phyloP scores from a whole-genome alignment of 1,140 invertebrate species.

The Tetramorium alpestre region DNA sequence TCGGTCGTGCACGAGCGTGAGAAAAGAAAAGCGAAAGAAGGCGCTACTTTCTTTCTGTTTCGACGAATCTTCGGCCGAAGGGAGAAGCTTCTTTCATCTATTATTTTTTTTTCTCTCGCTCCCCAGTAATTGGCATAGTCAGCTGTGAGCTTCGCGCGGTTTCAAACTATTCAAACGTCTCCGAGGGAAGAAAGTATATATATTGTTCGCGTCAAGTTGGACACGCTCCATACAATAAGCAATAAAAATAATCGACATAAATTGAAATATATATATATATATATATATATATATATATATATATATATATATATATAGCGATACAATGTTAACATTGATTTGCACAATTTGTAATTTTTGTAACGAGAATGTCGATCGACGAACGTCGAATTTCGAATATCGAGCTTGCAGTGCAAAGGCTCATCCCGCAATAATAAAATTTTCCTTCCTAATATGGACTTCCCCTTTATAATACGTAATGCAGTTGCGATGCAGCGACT shows the following conservation, averaged over 20 bases:
- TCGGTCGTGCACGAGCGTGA: conserved; percentile 66
- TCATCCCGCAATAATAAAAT: neutral
- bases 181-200: neutral
- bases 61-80: neutral
- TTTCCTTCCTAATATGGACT: neutral
- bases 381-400: neutral
- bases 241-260: neutral
- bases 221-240: neutral
- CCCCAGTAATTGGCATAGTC: conserved; percentile 7
- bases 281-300: neutral
- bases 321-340: neutral
- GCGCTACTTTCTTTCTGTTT: conserved; percentile 62
- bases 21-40: conserved; percentile 73
- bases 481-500: neutral
- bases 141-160: neutral
- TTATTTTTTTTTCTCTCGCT: neutral
- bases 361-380: neutral
- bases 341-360: conserved; percentile 6
- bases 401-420: neutral
- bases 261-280: neutral
- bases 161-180: neutral
- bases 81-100: conserved; percentile 12
- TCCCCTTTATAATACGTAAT: conserved; percentile 52
- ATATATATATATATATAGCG: neutral
- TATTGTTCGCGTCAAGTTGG: neutral